phyloP scores from a whole-genome alignment of 2,113 vertebrate genomes.

The Callipepla squamata region DNA sequence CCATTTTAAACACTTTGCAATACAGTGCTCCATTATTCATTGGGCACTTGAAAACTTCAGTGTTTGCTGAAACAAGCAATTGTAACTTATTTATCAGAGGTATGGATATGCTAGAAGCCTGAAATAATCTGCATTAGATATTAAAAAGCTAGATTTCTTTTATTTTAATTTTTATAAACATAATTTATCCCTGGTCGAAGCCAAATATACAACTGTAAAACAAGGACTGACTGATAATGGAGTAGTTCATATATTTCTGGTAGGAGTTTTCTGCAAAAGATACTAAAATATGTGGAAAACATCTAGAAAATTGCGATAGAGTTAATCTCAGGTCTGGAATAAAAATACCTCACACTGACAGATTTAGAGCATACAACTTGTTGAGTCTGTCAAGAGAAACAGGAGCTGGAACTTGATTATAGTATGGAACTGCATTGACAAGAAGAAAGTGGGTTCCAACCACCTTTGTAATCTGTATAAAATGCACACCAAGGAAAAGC shows the following conservation, averaged over 20 bases:
- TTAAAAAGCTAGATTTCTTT: not conserved
- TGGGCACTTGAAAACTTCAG: constrained; percentile 1
- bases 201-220: not conserved
- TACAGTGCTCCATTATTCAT: not conserved
- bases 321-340: constrained; percentile 25
- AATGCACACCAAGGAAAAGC: not conserved
- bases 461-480: not conserved
- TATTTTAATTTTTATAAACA: not conserved
- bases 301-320: not conserved
- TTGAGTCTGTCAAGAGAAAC: constrained; percentile 29
- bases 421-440: constrained; percentile 14
- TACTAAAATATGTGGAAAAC: not conserved
- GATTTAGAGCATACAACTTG: constrained; percentile 33
- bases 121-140: not conserved
- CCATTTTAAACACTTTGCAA: constrained; percentile 26
- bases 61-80: constrained; percentile 17
- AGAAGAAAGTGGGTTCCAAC: constrained; percentile 18
- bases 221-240: not conserved
- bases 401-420: constrained; percentile 19
- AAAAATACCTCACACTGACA: constrained; percentile 40
- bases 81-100: not conserved
- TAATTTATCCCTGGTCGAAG: not conserved
- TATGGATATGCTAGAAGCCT: not conserved
- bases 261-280: not conserved
- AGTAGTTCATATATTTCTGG: not conserved